Evolutionary conservation across 2,888 invertebrate genomes (phyloP).

Genomic region (Drosophila putrida): DNA sequence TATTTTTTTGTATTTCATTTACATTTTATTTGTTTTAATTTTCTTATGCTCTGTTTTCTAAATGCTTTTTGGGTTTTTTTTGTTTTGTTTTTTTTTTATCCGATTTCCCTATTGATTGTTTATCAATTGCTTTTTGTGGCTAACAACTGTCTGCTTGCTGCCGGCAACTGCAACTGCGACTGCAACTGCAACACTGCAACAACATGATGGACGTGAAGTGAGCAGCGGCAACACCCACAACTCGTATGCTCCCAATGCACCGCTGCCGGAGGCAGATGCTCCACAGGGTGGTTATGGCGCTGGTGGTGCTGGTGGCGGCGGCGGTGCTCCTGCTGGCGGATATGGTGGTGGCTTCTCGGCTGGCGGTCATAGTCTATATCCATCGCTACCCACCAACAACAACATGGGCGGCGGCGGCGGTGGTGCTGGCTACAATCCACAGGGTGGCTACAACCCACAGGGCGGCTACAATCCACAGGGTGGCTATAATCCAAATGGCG

Average conservation of each 20-base stretch:
- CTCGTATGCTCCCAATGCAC: slow-evolving; percentile 78
- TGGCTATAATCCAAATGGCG: slow-evolving; percentile 65
- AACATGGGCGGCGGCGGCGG: slow-evolving; percentile 27
- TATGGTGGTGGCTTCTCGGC: slow-evolving; percentile 84
- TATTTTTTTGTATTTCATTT: slow-evolving; percentile 30
- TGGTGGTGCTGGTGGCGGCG: slow-evolving; percentile 57
- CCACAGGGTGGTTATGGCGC: slow-evolving; percentile 43
- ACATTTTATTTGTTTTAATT: not conserved
- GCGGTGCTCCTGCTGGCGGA: slow-evolving; percentile 70
- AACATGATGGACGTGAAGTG: slow-evolving; percentile 39
- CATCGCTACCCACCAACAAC: slow-evolving; percentile 76
- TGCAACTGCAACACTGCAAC: slow-evolving; percentile 8
- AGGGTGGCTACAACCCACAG: slow-evolving; percentile 45
- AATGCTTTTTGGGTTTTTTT: slow-evolving; percentile 54
- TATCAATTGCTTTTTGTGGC: slow-evolving; percentile 65
- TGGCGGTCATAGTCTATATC: slow-evolving; percentile 84
- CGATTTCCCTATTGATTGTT: slow-evolving; percentile 18
- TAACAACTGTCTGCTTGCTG: slow-evolving; percentile 48
- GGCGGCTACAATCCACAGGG: slow-evolving; percentile 64
- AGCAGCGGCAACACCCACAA: slow-evolving; percentile 74
- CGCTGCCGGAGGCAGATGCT: slow-evolving; percentile 66
- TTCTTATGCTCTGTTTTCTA: slow-evolving; percentile 23
- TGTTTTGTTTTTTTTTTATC: slow-evolving; percentile 27
- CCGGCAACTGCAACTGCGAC: slow-evolving; percentile 22
- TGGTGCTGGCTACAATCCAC: slow-evolving; percentile 59